Evolutionary conservation across 2,888 invertebrate species (phyloP), one percentile per base, ranked within the genome.

Genomic region (Myopa testacea): DNA sequence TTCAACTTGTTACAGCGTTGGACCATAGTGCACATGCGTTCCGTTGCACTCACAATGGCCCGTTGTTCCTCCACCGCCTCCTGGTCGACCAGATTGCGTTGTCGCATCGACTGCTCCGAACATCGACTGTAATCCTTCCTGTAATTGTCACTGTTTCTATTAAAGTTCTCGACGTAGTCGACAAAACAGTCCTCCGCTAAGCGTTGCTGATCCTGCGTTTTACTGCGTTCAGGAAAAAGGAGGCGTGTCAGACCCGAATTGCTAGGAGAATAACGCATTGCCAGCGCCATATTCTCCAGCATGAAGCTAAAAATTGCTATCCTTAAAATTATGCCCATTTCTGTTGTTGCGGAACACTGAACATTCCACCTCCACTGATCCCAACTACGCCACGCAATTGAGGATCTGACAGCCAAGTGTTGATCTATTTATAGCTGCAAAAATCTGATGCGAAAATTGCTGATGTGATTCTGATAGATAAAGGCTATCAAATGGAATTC

Each of bases 51-150:
- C 10, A 77, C 79, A 38, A 87, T 85, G 14, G n/a, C 65, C 0
- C 50, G 37, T 7, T 86, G 86, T 0, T 82, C 81, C 26, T 75
- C 71, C 4, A 81, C 12, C 71, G 86, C 84, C 45, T 84, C 84
- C 6, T 4, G 34, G 5, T 87, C 84, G 40, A 85, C 82, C 14
- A 78, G 81, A n/a, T 70, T 77, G 37, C 87, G 86, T 55, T 55
- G 55, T n/a, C 16, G 14, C 5, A 55, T 55, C 5, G 55, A 16
- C 55, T 55, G 16, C n/a, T 55, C 14, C 55, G 55, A 55, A 55
- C 55, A 65, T 19, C 26, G 37, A 34, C 26, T 37, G 38, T 38
- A 37, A 26, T 65, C 65, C 34, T 65, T 65, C 38, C 37, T 65
- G 37, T 38, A 34, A 34, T 16, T 26, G n/a, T 65, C 26, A 26